phyloP scores from a whole-genome alignment of 2,113 vertebrate genomes.

The Haliaeetus leucogaster region DNA sequence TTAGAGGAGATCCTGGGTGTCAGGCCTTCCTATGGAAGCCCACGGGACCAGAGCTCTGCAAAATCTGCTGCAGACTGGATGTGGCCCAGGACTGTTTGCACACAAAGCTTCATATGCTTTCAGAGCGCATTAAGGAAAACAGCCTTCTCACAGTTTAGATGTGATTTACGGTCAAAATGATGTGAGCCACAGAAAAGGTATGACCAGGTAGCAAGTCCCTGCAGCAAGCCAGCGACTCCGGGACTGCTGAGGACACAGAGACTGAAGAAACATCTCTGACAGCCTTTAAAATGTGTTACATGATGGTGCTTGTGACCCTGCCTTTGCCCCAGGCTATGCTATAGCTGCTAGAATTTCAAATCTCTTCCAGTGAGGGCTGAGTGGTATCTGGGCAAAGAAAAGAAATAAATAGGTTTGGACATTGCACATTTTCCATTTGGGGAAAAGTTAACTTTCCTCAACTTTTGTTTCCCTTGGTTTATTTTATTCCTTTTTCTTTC shows the following conservation, averaged over 20 bases:
- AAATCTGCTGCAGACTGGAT: background rate
- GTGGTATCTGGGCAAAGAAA: background rate
- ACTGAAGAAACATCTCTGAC: constrained; percentile 46
- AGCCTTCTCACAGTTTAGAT: background rate
- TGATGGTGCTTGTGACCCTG: constrained; percentile 37
- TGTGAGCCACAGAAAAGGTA: constrained; percentile 12
- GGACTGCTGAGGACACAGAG: constrained; percentile 22
- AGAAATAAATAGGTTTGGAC: constrained; percentile 46
- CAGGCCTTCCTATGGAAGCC: background rate
- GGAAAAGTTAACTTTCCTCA: constrained; percentile 5
- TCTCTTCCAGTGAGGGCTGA: background rate
- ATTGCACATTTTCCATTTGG: background rate
- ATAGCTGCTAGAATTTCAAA: constrained; percentile 57
- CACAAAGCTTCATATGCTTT: constrained; percentile 14
- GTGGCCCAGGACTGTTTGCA: background rate
- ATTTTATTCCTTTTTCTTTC: background rate
- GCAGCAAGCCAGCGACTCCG: constrained; percentile 6
- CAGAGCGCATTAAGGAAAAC: background rate
- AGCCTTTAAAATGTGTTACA: constrained; percentile 60
- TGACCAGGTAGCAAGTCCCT: constrained; percentile 47
- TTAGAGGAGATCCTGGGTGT: background rate
- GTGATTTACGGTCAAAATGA: constrained; percentile 7
- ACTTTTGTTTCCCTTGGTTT: background rate
- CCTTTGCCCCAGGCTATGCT: constrained; percentile 43
- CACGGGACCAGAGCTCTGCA: background rate